Evolutionary conservation across 1,140 invertebrate genomes (phyloP), one percentile per base, ranked within the genome.

Genomic region (Chrysoperla carnea): DNA sequence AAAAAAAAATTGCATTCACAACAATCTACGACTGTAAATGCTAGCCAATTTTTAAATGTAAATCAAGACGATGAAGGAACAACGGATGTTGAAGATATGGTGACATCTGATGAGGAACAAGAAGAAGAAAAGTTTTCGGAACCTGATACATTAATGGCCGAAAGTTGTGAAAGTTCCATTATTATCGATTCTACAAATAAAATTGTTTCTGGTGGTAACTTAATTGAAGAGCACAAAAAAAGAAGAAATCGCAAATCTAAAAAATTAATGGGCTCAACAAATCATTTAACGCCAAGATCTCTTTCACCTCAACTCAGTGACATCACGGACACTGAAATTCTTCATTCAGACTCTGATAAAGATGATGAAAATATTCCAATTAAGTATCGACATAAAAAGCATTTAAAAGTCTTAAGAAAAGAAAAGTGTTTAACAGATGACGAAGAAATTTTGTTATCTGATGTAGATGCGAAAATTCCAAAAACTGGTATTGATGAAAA

Each of bases 381-480:
- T 11, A 29, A 8, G 9, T 35, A 12, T 33, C 38, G 36, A 45
- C 9, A 12, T 8, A 44, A 41, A 27, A 42, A 12, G 11, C 7
- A 33, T 8, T 23, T 23, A 23, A 23, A 23, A 23, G 17, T 23
- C 2, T 23, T 23, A 5, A 23, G 17, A 23, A 23, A 23, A 23
- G 17, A 33, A 6, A 9, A 33, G n/a, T 11, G 8, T 9, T 41
- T 51, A 29, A 62, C 61, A 28, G 58, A 62, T 44, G 55, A 58
- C 46, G 62, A 64, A 45, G 50, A 61, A n/a, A 37, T 59, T n/a
- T 44, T 53, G 42, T 52, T 56, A 12, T 58, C 60, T 17, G 60
- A 56, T 35, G 50, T 46, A 40, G 60, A 59, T 38, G 52, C 55
- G 4, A 7, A 41, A 33, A 33, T 11, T 33, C 31, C 4, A 33